Conservation (phyloP, 2,888 invertebrate genomes). For the Auanema freiburgensis region DNA sequence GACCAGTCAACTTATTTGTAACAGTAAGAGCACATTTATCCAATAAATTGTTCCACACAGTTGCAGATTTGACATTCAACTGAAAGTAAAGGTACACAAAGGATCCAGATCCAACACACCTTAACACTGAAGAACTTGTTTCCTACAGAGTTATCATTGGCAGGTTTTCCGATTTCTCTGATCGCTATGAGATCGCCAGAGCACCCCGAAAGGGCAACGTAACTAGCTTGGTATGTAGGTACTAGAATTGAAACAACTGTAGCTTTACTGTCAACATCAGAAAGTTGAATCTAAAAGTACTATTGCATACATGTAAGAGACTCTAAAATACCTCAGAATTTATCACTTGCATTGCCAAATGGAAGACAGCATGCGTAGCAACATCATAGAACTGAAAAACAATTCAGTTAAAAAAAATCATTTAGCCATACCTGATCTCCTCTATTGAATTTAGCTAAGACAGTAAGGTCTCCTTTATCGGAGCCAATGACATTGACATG, state of each 20-base stretch:
- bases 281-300: constrained; percentile 35
- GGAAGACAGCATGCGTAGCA: constrained; percentile 18
- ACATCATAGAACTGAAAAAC: constrained; percentile 1
- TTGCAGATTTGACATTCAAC: constrained; percentile 37
- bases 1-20: constrained; percentile 32
- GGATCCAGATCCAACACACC: constrained; percentile 2
- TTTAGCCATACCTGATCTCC: neutral
- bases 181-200: constrained; percentile 34
- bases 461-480: constrained; percentile 7
- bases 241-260: constrained; percentile 27
- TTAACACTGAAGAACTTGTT: constrained; percentile 31
- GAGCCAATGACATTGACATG: constrained; percentile 12
- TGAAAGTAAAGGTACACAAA: constrained; percentile 6
- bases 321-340: constrained; percentile 22
- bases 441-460: constrained; percentile 29
- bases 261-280: constrained; percentile 26
- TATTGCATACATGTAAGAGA: constrained; percentile 7
- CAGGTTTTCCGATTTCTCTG: constrained; percentile 1
- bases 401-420: neutral
- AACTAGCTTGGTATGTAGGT: constrained; percentile 25
- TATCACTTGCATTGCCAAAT: constrained; percentile 31
- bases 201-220: constrained; percentile 28
- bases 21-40: constrained; percentile 32
- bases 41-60: constrained; percentile 30
- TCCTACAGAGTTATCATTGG: constrained; percentile 22